Evolutionary conservation across 1,140 invertebrate species (phyloP).

Genomic region (Drosophila cardini): DNA sequence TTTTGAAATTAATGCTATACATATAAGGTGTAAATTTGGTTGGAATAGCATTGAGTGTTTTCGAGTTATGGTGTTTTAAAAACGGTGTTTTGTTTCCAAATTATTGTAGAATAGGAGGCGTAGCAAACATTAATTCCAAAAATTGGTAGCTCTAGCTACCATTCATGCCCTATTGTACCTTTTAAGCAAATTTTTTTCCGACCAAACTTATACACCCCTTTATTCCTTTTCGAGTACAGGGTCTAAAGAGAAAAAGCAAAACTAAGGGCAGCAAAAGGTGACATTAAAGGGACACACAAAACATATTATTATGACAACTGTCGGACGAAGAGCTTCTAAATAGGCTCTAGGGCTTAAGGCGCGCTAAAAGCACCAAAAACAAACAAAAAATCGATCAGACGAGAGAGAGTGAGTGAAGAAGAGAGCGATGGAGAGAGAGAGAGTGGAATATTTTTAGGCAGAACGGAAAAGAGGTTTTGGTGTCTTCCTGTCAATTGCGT

Average conservation of each 20-base stretch:
- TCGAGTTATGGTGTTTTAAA: no score
- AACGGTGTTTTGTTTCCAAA: no score
- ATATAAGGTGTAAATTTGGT: no score
- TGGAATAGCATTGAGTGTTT: no score
- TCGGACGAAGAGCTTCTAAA: slow-evolving; percentile 3
- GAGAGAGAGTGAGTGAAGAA: slow-evolving; percentile 17
- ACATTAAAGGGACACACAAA: slow-evolving; percentile 43
- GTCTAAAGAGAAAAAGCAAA: background rate
- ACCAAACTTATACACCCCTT: no score
- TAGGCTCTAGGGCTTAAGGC: slow-evolving; percentile 22
- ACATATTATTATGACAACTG: slow-evolving; percentile 70
- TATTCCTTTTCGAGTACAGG: no score
- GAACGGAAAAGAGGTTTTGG: slow-evolving; percentile 10
- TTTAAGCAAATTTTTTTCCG: no score
- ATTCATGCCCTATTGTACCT: no score
- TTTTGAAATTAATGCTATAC: no score
- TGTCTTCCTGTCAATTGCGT: slow-evolving; percentile 51
- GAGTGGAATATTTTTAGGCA: slow-evolving; percentile 52
- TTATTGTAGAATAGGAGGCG: no score
- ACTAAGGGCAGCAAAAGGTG: background rate
- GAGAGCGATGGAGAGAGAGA: background rate
- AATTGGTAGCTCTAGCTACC: no score
- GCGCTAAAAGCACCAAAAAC: background rate
- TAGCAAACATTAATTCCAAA: no score
- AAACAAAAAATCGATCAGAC: slow-evolving; percentile 69